phyloP scores from a whole-genome alignment of 2,797 vertebrate species.

The Cossypha polioptera region DNA sequence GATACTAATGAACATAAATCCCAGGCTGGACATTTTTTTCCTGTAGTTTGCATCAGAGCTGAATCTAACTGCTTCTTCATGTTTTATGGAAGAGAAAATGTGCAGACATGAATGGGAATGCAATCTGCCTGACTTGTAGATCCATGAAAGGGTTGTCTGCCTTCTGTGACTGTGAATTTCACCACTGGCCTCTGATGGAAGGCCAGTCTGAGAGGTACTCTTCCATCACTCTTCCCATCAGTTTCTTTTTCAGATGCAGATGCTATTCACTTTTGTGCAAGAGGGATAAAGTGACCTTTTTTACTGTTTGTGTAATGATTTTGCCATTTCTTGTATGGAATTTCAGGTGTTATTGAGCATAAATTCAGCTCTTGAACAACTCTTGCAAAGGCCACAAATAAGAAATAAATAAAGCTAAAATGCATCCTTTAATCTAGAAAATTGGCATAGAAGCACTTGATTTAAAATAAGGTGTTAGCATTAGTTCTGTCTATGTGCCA shows the following conservation, averaged over 20 bases:
- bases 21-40: not conserved
- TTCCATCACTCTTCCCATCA: not conserved
- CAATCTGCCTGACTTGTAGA: not conserved
- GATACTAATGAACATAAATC: not conserved
- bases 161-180: not conserved
- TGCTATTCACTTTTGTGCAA: not conserved
- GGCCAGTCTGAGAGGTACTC: not conserved
- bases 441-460: not conserved
- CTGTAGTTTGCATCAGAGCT: not conserved
- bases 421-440: not conserved
- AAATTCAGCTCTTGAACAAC: not conserved
- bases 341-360: not conserved
- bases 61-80: not conserved
- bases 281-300: rapidly evolving
- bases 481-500: not conserved
- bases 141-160: rapidly evolving
- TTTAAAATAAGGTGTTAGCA: not conserved
- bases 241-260: not conserved
- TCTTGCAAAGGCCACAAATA: not conserved
- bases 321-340: not conserved
- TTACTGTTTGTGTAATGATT: not conserved
- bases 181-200: not conserved
- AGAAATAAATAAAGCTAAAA: not conserved
- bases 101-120: not conserved
- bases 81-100: not conserved